Conservation (phyloP, 1,140 invertebrate species). For the Rhynchophorus ferrugineus region DNA sequence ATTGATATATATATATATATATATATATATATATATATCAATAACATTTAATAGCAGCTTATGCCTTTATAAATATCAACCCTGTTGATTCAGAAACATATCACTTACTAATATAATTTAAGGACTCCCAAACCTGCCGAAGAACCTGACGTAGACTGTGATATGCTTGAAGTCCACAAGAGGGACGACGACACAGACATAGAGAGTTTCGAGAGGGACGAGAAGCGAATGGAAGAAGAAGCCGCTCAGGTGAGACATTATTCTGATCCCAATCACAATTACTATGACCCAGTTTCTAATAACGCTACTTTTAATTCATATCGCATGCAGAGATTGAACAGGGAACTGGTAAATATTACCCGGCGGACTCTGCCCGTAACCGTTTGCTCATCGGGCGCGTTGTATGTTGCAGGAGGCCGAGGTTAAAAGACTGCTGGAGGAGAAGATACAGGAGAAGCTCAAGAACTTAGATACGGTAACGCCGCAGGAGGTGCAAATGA, state of each 20-base stretch:
- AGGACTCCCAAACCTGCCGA: constrained; percentile 25
- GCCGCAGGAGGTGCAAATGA: constrained; percentile 30
- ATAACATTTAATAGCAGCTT: neutral
- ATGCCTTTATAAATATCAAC: neutral
- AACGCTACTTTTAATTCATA: constrained; percentile 3
- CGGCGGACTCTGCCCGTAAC: too few species aligned
- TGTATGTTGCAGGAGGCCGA: constrained; percentile 44
- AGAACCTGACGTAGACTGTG: constrained; percentile 36
- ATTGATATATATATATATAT: too few species aligned
- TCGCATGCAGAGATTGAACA: constrained; percentile 31
- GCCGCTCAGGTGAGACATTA: constrained; percentile 38
- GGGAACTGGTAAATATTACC: constrained; percentile 36
- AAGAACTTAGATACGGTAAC: constrained; percentile 32
- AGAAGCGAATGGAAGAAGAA: constrained; percentile 44
- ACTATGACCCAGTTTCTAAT: too few species aligned
- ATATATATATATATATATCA: too few species aligned
- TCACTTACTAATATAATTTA: too few species aligned
- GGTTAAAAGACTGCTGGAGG: constrained; percentile 45
- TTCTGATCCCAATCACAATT: too few species aligned
- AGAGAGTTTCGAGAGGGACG: constrained; percentile 46
- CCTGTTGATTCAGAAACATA: neutral
- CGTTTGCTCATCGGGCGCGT: too few species aligned
- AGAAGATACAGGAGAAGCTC: constrained; percentile 40
- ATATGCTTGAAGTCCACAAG: constrained; percentile 33
- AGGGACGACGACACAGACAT: constrained; percentile 38